Evolutionary conservation across 2,113 vertebrate genomes (phyloP).

Genomic region (Oreochromis niloticus): DNA sequence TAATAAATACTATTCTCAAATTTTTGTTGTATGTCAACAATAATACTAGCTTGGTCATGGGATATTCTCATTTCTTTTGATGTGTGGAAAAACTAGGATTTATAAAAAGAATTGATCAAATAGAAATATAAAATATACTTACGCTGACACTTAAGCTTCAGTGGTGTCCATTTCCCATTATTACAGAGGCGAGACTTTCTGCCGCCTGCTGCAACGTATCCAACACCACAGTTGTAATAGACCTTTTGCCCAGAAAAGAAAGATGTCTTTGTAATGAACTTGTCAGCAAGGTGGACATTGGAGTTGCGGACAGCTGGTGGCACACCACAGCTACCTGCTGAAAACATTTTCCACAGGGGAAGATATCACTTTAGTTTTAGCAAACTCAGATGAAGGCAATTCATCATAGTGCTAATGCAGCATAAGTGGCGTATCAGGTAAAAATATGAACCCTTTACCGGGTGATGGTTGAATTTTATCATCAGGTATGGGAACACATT

Average conservation of each 20-base stretch:
- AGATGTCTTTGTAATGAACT: neutral
- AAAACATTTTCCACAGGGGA: neutral
- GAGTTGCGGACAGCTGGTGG: neutral
- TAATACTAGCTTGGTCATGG: neutral
- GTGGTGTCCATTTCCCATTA: conserved; percentile 25
- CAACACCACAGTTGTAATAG: conserved; percentile 27
- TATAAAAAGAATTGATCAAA: neutral
- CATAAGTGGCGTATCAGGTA: neutral
- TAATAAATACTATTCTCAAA: neutral
- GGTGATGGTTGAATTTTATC: neutral
- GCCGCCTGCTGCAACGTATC: neutral
- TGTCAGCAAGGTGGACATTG: neutral
- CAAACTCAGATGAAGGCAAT: neutral
- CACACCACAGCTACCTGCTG: conserved; percentile 6
- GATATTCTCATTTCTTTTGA: neutral
- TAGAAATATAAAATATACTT: neutral
- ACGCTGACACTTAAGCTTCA: conserved; percentile 45
- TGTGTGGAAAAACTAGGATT: neutral
- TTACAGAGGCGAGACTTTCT: conserved; percentile 16
- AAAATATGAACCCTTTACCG: neutral
- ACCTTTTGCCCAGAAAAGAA: conserved; percentile 24
- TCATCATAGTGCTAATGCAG: neutral
- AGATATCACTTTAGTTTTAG: neutral
- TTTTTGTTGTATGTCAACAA: neutral
- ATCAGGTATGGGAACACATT: neutral